These are phyloP conservation scores for Erinaceus europaeus DNA, from an alignment of 2,113 vertebrate genomes.

Conservation along the genomic window DNA sequence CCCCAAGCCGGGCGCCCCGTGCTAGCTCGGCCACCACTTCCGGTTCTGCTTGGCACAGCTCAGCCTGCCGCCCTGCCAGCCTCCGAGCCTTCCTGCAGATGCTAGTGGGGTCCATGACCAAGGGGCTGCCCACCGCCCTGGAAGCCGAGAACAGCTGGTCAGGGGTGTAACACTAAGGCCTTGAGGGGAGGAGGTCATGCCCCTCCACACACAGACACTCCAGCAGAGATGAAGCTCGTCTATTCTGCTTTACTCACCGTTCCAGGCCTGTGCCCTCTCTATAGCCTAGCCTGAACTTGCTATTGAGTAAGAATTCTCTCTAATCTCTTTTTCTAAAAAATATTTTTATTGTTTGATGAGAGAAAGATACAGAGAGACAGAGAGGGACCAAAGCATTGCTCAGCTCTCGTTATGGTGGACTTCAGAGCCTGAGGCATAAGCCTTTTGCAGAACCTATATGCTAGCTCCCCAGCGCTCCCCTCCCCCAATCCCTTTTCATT, in stretches of 20 bases:
- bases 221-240: not conserved
- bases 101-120: constrained; percentile 98
- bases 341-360: no score
- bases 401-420: no score
- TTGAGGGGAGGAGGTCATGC: no score
- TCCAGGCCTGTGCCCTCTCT: not conserved
- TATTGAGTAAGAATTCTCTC: not conserved
- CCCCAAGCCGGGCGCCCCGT: constrained; percentile 93
- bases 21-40: constrained; percentile 96
- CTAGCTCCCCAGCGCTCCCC: no score
- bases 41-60: constrained; percentile 95
- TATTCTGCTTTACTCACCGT: not conserved
- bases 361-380: no score
- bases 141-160: constrained; percentile 71
- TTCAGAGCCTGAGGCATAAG: no score
- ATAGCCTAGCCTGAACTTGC: not conserved
- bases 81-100: constrained; percentile 97
- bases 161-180: constrained; percentile 38
- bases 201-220: no score
- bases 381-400: no score
- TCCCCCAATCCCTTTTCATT: not conserved
- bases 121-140: constrained; percentile 97
- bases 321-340: not conserved
- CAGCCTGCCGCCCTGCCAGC: constrained; percentile 93
- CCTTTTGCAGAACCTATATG: no score